Evolutionary conservation across 37 sponge, comb jelly and placozoan species (phyloP).

Genomic region (Halichondria panicea): DNA sequence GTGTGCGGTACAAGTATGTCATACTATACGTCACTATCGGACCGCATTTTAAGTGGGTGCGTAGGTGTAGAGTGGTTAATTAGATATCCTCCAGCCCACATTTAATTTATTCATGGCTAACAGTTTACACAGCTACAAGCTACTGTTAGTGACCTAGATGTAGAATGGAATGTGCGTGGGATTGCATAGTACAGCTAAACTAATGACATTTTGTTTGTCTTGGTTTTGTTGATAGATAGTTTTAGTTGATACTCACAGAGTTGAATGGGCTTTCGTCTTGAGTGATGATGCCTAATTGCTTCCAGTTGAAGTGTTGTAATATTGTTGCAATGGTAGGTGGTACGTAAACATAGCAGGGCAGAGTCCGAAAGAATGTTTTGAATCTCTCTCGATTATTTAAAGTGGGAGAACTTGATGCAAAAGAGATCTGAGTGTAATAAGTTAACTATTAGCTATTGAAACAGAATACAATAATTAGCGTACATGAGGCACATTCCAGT

Average conservation of each 20-base stretch:
- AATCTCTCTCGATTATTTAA: constrained; percentile 6
- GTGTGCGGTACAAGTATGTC: too few relatives aligned
- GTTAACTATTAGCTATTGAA: background rate
- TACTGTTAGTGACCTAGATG: too few relatives aligned
- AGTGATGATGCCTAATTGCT: constrained; percentile 39
- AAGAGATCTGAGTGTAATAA: constrained; percentile 4
- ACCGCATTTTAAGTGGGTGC: too few relatives aligned
- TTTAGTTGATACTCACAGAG: constrained; percentile 34
- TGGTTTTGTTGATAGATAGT: too few relatives aligned
- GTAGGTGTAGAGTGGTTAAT: too few relatives aligned
- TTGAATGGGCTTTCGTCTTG: constrained; percentile 16
- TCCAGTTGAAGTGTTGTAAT: constrained; percentile 33
- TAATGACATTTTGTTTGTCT: too few relatives aligned
- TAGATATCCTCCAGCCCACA: too few relatives aligned
- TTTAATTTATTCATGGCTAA: too few relatives aligned
- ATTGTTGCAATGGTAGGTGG: background rate
- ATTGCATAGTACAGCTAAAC: too few relatives aligned
- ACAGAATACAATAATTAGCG: background rate
- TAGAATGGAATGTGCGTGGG: background rate
- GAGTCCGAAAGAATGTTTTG: constrained; percentile 11
- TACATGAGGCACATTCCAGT: constrained; percentile 39
- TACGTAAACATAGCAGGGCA: constrained; percentile 4
- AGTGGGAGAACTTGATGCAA: background rate
- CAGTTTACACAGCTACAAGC: too few relatives aligned
- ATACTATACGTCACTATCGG: too few relatives aligned